Evolutionary conservation across 2,113 vertebrate genomes (phyloP), one percentile per base, ranked within the genome.

Genomic region (Sceloporus undulatus): DNA sequence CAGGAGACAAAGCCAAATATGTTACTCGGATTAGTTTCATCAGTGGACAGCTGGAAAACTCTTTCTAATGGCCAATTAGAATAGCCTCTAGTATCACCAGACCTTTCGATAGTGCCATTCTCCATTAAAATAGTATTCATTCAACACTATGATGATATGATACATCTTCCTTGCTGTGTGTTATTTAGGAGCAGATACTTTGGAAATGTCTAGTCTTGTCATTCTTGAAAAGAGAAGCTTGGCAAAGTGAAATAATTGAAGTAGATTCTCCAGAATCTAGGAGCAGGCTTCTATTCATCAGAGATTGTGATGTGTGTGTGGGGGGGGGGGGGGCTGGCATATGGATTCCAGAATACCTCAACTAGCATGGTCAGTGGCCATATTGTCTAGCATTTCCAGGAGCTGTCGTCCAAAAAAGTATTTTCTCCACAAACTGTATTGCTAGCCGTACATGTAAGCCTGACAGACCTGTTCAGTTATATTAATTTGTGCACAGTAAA

Each of bases 41-140:
- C 70, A 34, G 2, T 23, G 73, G 6, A 23, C 19, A 71, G 87
- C 38, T 38, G 52, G 18, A 38, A 87, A 80, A 10, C 74, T 40
- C 25, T 68, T 85, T 54, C 66, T 82, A 81, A 76, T 85, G 70
- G 80, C 68, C 40, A 62, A 74, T 89, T 52, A 52, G 71, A 74
- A 34, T 16, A 65, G 42, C 40, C 59, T 80, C 14, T 85, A 56
- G 40, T 29, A 40, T 65, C 38, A 3, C 65, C 70, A 85, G 70
- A 40, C 38, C 59, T 11, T 16, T 65, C 80, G 56, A 71, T 89
- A 48, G 54, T 75, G 54, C 83, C 29, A 65, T 21, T 18, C 40
- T 18, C 29, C 54, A 74, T 79, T 85, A 66, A 42, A 21, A 34
- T 6, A 65, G 76, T 2, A n/a, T 65, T 42, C 66, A 80, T 87